Percentiles rank a stretch among this genome's conserved stretches.
Conservation (phyloP, 2,113 vertebrate species). For the Herpailurus yagouaroundi region DNA sequence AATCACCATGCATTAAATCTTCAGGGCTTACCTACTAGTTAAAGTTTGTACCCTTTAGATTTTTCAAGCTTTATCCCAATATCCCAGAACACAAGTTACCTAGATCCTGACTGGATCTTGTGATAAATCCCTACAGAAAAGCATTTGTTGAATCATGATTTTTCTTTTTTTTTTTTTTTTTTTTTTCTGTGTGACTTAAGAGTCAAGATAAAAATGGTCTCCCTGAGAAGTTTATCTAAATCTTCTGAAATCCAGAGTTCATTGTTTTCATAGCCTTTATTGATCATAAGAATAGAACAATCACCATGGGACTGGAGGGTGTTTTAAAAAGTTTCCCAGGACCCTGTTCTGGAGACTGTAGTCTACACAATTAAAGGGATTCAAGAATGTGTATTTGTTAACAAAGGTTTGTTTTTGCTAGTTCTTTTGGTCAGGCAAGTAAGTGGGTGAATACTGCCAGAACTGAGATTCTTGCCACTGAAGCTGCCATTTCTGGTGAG, state of each 20-base stretch:
- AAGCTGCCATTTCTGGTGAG: background rate
- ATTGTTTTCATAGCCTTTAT: constrained; percentile 13
- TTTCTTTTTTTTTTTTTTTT: constrained; percentile 32
- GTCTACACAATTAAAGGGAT: background rate
- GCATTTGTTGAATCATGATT: background rate
- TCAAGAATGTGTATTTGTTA: background rate
- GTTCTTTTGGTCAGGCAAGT: background rate
- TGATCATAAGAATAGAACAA: background rate
- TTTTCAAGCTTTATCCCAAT: background rate
- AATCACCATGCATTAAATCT: background rate
- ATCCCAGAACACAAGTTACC: background rate
- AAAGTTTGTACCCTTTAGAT: background rate
- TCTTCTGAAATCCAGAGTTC: background rate
- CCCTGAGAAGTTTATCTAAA: background rate
- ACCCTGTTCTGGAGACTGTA: background rate
- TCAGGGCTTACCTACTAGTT: background rate
- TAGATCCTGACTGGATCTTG: background rate
- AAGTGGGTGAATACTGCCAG: background rate
- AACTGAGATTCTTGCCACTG: background rate
- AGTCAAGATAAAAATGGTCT: background rate
- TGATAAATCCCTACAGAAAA: background rate
- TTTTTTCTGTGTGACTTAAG: background rate
- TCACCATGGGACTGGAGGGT: background rate
- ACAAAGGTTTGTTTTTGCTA: background rate
- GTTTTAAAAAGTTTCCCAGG: background rate